A percentile compares a stretch with the other conserved stretches of the same genome.
phyloP scores from a whole-genome alignment of 2,888 invertebrate genomes.

The Callinectes sapidus region DNA sequence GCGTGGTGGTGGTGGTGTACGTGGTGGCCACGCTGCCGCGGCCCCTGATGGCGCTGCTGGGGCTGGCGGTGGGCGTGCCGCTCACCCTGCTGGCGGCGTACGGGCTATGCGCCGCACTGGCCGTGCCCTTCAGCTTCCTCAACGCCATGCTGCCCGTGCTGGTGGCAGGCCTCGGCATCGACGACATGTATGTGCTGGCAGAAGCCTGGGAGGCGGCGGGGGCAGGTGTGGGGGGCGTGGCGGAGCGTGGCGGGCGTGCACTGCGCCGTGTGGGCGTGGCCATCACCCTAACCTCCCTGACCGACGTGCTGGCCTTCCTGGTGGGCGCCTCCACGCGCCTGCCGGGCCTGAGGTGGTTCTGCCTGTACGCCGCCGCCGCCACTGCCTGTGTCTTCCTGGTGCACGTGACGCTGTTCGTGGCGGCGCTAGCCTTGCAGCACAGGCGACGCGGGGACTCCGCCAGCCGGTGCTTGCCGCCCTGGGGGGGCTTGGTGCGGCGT shows the following conservation, averaged over 20 bases:
- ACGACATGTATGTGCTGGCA: slow-evolving; percentile 91
- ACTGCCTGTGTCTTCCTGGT: slow-evolving; percentile 86
- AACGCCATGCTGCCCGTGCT: slow-evolving; percentile 89
- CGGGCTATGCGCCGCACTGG: slow-evolving; percentile 84
- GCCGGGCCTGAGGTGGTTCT: slow-evolving; percentile 88
- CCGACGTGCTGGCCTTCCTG: slow-evolving; percentile 87
- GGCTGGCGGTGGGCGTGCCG: slow-evolving; percentile 82
- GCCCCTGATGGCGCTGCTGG: slow-evolving; percentile 75
- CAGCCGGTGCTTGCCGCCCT: background rate
- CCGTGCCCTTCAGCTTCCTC: slow-evolving; percentile 86
- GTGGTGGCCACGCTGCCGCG: slow-evolving; percentile 84
- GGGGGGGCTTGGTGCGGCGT: background rate
- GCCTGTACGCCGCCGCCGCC: slow-evolving; percentile 87
- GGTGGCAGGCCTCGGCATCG: slow-evolving; percentile 86
- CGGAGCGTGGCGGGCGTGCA: slow-evolving; percentile 81
- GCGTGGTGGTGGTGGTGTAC: slow-evolving; percentile 84
- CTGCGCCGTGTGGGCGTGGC: slow-evolving; percentile 88
- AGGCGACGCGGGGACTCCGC: slow-evolving; percentile 74
- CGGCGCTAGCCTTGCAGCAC: slow-evolving; percentile 85
- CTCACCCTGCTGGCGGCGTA: slow-evolving; percentile 85
- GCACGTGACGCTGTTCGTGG: slow-evolving; percentile 87
- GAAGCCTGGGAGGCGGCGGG: slow-evolving; percentile 83
- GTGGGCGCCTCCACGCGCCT: slow-evolving; percentile 88
- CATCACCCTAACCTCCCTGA: slow-evolving; percentile 88
- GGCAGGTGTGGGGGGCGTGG: background rate